These are phyloP conservation scores for Kryphioiulus occultus DNA, from an alignment of 2,888 invertebrate species.

Conservation along the genomic window DNA sequence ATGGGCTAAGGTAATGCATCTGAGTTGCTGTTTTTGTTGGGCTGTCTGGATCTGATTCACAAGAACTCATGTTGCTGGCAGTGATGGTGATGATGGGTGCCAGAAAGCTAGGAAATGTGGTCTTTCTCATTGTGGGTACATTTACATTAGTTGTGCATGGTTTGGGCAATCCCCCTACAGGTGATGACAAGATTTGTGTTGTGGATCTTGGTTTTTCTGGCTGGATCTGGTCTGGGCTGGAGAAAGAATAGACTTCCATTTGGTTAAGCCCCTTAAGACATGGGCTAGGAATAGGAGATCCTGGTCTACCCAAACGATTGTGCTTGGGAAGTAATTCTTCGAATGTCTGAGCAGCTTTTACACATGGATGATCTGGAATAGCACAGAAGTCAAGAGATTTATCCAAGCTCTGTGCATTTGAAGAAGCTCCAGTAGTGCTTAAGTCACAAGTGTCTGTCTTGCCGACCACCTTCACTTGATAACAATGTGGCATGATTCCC, in stretches of 20 bases:
- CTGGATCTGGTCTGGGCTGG: not conserved
- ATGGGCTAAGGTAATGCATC: conserved; percentile 76
- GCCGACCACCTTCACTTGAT: too few relatives aligned
- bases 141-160: not conserved
- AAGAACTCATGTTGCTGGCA: conserved; percentile 77
- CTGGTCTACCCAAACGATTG: not conserved
- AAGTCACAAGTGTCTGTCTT: too few relatives aligned
- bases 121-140: not conserved
- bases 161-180: not conserved
- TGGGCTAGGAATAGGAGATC: conserved; percentile 14
- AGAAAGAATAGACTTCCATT: not conserved
- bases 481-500: too few relatives aligned
- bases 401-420: too few relatives aligned
- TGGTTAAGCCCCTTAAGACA: not conserved
- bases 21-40: conserved; percentile 66
- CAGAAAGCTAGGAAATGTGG: conserved; percentile 55
- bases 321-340: not conserved
- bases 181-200: not conserved
- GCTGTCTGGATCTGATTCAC: conserved; percentile 74
- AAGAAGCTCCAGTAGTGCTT: too few relatives aligned
- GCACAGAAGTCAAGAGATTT: too few relatives aligned
- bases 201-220: not conserved
- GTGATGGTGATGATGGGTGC: conserved; percentile 70
- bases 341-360: not conserved
- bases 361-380: too few relatives aligned